These are phyloP conservation scores for Pseudomyrmex sp. DNA, from an alignment of 1,140 invertebrate genomes.

Conservation along the genomic window DNA sequence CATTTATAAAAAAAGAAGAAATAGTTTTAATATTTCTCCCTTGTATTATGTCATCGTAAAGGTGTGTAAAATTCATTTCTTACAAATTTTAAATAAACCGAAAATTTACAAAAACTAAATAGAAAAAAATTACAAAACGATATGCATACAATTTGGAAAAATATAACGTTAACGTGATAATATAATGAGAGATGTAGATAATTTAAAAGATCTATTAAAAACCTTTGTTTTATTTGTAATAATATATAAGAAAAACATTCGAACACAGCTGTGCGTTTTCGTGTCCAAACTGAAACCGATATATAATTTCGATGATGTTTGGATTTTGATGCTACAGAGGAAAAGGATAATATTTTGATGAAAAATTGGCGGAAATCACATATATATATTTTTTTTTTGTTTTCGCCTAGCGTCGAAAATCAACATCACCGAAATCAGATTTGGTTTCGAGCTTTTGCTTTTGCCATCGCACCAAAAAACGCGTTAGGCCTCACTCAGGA, in stretches of 20 bases:
- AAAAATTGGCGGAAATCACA: neutral
- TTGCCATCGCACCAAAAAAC: conserved; percentile 17
- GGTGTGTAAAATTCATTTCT: no score
- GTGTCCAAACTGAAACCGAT: conserved; percentile 23
- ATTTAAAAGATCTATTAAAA: neutral
- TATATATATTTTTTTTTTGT: conserved; percentile 1
- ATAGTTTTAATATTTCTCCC: no score
- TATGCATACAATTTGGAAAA: no score
- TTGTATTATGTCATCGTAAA: no score
- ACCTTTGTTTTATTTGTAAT: neutral
- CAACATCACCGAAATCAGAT: neutral
- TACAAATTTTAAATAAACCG: no score
- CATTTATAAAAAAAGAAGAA: no score
- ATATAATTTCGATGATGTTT: conserved; percentile 4
- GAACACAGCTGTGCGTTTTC: conserved; percentile 62
- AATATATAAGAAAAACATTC: neutral
- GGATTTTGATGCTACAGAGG: neutral
- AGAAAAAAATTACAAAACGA: no score
- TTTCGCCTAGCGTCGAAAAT: neutral
- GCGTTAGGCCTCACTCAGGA: conserved; percentile 3
- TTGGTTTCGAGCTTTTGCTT: conserved; percentile 13
- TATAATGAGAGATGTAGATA: no score
- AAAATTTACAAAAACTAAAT: no score
- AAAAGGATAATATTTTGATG: no score
- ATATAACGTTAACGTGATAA: no score